These are phyloP conservation scores for Conus betulinus DNA, from an alignment of 1,140 invertebrate species.

Conservation along the genomic window DNA sequence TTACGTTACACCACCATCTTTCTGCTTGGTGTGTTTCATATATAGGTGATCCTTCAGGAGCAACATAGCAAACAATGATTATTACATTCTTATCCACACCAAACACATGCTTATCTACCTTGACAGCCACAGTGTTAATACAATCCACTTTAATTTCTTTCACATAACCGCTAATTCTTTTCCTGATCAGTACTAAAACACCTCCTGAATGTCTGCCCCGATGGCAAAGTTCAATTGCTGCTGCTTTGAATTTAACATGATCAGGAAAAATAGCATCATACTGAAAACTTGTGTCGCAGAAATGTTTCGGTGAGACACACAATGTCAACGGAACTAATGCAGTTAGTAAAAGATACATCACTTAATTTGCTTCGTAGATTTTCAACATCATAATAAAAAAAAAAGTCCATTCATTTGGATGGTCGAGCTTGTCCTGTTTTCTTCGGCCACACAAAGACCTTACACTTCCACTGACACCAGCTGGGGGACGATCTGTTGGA, in stretches of 20 bases:
- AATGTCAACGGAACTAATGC: background rate
- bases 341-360: background rate
- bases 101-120: background rate
- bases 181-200: background rate
- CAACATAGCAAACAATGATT: background rate
- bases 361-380: too few species aligned
- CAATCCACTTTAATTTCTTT: background rate
- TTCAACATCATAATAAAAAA: too few species aligned
- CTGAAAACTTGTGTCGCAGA: background rate
- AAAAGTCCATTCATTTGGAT: too few species aligned
- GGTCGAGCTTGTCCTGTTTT: too few species aligned
- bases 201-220: background rate
- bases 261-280: background rate
- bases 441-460: too few species aligned
- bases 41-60: background rate
- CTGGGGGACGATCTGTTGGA: too few species aligned
- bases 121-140: background rate
- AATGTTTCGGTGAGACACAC: background rate
- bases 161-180: background rate
- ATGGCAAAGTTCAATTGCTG: background rate
- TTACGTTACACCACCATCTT: background rate
- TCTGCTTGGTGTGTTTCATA: background rate
- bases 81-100: background rate
- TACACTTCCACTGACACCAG: too few species aligned
- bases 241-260: background rate